Evolutionary conservation across 37 sponge, comb jelly and placozoan genomes (phyloP), one percentile per base, ranked within the genome.

Genomic region (Chondrosia reniformis): DNA sequence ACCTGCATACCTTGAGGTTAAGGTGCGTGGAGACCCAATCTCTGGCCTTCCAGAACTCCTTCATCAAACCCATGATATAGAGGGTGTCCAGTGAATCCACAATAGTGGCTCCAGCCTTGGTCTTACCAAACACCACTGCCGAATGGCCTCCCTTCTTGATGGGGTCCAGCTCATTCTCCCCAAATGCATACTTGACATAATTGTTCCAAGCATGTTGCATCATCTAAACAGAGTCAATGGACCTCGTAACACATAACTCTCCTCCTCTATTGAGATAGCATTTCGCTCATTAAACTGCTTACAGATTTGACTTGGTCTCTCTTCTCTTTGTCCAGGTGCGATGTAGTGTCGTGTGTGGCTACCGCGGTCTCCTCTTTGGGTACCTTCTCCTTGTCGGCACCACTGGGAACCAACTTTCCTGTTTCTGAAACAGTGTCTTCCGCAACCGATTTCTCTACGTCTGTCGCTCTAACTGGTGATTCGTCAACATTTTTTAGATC

Each of bases 21-120:
- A n/a, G n/a, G n/a, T n/a, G n/a, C 0, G 8, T 22, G 0, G 61
- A 21, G 25, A 95, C 84, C 96, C 96, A 95, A 1, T 95, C 77
- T 33, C 79, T 82, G 41, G 85, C 96, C 37, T 83, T 49, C 45
- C 93, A 34, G 62, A 92, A 95, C 77, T 89, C 89, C 0, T 92
- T 83, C 56, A 32, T 78, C 64, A 95, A 43, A 0, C 92, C 93
- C 87, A 86, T 89, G 31, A 95, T 75, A 62, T 83, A 89, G 30
- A 95, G 81, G 0, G 96, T 95, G 64, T 95, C 96, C 46, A 92
- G 84, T 24, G 88, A 76, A 82, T 95, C 96, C 33, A 95, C 89
- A 54, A 95, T 88, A 45, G 92, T 95, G 22, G 89, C 87, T 9
- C 96, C 96, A 24, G 30, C 55, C 15, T 83, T 65, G 37, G 79